A percentile compares a stretch with the other conserved stretches of the same genome.
phyloP scores from a whole-genome alignment of 2,888 invertebrate species.

The Anthophora plumipes region DNA sequence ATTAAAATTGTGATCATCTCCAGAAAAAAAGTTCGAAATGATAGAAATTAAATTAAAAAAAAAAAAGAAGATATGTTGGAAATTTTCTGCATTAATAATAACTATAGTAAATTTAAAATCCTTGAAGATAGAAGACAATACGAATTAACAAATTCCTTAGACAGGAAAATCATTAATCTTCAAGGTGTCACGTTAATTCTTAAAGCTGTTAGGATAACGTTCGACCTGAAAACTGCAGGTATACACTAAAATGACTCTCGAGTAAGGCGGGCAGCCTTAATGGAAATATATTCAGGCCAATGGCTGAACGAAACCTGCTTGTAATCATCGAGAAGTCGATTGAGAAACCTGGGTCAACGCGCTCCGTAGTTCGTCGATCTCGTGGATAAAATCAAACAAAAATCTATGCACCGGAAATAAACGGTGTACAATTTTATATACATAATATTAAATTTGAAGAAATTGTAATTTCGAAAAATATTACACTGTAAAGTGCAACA shows the following conservation, averaged over 20 bases:
- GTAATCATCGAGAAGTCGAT: neutral
- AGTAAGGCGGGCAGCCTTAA: neutral
- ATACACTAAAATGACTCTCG: neutral
- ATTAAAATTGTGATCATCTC: too few species aligned
- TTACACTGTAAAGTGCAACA: neutral
- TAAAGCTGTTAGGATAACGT: neutral
- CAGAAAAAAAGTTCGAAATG: too few species aligned
- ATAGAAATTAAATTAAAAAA: too few species aligned
- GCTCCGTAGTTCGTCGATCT: neutral
- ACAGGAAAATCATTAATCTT: too few species aligned
- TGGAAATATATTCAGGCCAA: slow-evolving; percentile 13
- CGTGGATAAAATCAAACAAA: neutral
- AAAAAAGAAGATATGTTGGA: too few species aligned
- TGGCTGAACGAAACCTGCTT: slow-evolving; percentile 15
- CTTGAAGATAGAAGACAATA: too few species aligned
- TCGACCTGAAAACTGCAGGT: neutral
- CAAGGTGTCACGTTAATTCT: too few species aligned
- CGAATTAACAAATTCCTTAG: too few species aligned
- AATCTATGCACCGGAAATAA: neutral
- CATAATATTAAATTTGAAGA: too few species aligned
- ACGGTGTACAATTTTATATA: neutral
- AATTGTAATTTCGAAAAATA: neutral
- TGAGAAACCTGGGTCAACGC: slow-evolving; percentile 17
- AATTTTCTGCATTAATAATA: too few species aligned
- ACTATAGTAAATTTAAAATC: too few species aligned